A percentile compares a stretch with the other conserved stretches of the same genome.
These are phyloP conservation scores for Ormyrus thymus DNA, from an alignment of 2,888 invertebrate genomes.

Conservation along the genomic window DNA sequence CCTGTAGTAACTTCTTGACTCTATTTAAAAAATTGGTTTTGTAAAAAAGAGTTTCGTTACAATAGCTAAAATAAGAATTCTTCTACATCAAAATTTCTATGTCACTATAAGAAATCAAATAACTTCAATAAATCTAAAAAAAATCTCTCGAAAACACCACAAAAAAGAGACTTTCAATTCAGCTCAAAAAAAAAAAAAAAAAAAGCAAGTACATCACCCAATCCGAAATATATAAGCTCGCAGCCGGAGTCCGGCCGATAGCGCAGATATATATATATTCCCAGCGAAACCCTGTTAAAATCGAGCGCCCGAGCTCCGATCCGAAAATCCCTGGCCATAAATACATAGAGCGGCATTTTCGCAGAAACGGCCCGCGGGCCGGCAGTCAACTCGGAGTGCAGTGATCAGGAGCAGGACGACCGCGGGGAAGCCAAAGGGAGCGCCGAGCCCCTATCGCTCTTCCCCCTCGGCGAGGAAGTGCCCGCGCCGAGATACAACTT, in stretches of 20 bases:
- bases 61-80: too few species aligned
- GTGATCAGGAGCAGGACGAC: background rate
- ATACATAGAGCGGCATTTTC: background rate
- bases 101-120: too few species aligned
- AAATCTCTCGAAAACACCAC: too few species aligned
- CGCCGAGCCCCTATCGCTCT: conserved; percentile 8
- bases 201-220: too few species aligned
- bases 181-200: too few species aligned
- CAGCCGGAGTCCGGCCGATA: background rate
- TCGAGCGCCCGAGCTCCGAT: conserved; percentile 14
- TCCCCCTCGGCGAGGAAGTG: conserved; percentile 17
- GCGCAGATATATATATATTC: background rate
- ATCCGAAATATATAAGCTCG: background rate
- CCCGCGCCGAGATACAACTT: conserved; percentile 10
- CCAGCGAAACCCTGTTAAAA: background rate
- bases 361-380: conserved; percentile 3
- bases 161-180: too few species aligned
- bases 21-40: too few species aligned
- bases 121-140: too few species aligned
- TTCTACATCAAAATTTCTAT: too few species aligned
- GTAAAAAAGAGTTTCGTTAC: too few species aligned
- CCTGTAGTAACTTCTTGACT: too few species aligned
- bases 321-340: background rate
- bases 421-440: conserved; percentile 2
- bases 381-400: conserved; percentile 8